Evolutionary conservation across 2,888 invertebrate genomes (phyloP), one percentile per base, ranked within the genome.

Genomic region (Aethes cnicana): DNA sequence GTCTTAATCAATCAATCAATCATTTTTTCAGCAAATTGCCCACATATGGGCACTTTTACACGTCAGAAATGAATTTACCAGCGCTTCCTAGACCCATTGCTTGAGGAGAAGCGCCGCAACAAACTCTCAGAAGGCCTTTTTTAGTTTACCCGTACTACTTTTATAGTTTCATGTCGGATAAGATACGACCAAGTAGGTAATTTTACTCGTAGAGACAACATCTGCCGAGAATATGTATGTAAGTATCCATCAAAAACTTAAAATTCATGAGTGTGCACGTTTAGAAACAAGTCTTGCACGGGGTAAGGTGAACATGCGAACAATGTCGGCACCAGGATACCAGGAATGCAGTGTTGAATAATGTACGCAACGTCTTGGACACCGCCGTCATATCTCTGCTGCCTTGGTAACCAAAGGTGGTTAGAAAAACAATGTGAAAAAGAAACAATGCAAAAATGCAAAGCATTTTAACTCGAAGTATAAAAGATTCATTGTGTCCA

Each of bases 271-370:
- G 36, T 37, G 30, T 32, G 46, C 36, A 11, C 21, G 17, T 44
- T 52, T 46, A 44, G 37, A 49, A 44, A 30, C 52, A 46, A 52
- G 50, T 25, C 50, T 44, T 44, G 50, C 50, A 44, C 50, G 23
- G 41, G 37, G 35, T 42, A 52, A 46, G 70, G 69, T 52, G 52
- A 52, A 71, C 73, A 77, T 72, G 74, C 77, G 74, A 77, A 80
- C 75, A 68, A 53, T 56, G 55, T 50, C 46, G 47, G 50, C 69
- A 58, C 60, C 54, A 59, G 74, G 76, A 78, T 69, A 58, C 60
- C 54, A 59, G 74, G 76, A 78, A 76, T 77, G 77, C 77, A 61
- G 57, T 69, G 68, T 74, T 84, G 84, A 84, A 83, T 84, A 77
- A 84, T 84, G 79, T 74, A 81, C 66, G 68, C 66, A 44, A 9